Percentiles rank a stretch among this genome's conserved stretches.
Conservation (phyloP, 1,140 invertebrate genomes). For the Euwallacea similis region DNA sequence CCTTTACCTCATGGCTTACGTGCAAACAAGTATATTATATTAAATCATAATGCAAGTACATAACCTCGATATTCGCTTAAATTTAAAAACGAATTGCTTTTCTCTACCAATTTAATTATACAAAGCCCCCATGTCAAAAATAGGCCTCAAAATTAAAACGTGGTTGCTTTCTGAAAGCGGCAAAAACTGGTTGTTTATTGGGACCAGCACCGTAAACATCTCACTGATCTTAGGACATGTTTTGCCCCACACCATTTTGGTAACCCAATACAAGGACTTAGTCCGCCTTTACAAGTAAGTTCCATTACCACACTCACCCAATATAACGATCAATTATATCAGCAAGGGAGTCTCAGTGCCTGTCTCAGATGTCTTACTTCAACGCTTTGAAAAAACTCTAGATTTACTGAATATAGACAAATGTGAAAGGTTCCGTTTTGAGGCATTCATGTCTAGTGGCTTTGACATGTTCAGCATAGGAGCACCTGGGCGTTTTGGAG, state of each 20-base stretch:
- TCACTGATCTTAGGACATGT: constrained; percentile 25
- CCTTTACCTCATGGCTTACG: too few species aligned
- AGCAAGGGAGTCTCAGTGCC: constrained; percentile 56
- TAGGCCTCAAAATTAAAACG: too few species aligned
- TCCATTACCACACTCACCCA: constrained; percentile 16
- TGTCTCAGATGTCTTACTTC: constrained; percentile 51
- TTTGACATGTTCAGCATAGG: constrained; percentile 65
- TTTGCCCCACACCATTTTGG: constrained; percentile 58
- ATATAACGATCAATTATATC: constrained; percentile 20
- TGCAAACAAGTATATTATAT: too few species aligned
- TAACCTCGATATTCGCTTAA: too few species aligned
- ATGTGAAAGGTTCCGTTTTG: constrained; percentile 51
- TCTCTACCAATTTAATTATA: too few species aligned
- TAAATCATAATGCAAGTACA: too few species aligned
- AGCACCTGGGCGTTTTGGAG: constrained; percentile 55
- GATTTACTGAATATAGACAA: constrained; percentile 54
- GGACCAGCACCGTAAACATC: too few species aligned
- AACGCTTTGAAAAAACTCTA: constrained; percentile 56
- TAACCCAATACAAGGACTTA: constrained; percentile 58
- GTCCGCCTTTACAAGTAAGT: constrained; percentile 59
- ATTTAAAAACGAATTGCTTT: too few species aligned
- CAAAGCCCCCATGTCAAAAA: too few species aligned
- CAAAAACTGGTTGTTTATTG: too few species aligned
- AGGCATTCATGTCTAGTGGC: constrained; percentile 66
- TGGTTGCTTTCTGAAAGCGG: too few species aligned